These are phyloP conservation scores for Andrena haemorrhoa DNA, from an alignment of 2,888 invertebrate genomes.

Conservation along the genomic window DNA sequence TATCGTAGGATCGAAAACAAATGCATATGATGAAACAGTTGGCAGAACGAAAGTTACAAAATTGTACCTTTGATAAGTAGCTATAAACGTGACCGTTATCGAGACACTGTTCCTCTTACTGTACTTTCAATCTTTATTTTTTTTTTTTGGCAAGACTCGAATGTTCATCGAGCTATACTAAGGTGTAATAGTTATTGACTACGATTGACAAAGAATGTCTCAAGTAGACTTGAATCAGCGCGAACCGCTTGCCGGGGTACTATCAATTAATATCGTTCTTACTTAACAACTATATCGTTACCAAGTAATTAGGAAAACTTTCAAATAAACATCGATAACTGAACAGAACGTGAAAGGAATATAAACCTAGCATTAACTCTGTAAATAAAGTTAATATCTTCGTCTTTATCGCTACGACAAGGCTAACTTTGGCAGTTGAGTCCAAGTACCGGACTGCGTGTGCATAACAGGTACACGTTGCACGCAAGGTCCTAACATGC, in stretches of 20 bases:
- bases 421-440: conserved; percentile 79
- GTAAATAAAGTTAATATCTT: conserved; percentile 60
- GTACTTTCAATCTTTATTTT: background rate
- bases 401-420: conserved; percentile 60
- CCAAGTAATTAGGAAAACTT: conserved; percentile 14
- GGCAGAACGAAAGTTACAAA: conserved; percentile 46
- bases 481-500: conserved; percentile 37
- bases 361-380: conserved; percentile 10
- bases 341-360: conserved; percentile 10
- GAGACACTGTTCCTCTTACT: conserved; percentile 32
- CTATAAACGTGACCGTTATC: conserved; percentile 17
- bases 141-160: conserved; percentile 54
- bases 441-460: conserved; percentile 60
- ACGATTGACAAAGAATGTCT: conserved; percentile 6
- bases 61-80: conserved; percentile 47
- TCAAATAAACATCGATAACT: conserved; percentile 12
- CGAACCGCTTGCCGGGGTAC: background rate
- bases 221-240: background rate
- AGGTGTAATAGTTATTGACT: conserved; percentile 9
- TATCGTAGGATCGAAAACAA: conserved; percentile 32
- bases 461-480: conserved; percentile 20
- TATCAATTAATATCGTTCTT: conserved; percentile 7
- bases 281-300: conserved; percentile 1
- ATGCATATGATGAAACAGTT: conserved; percentile 44
- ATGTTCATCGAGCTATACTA: conserved; percentile 27